Conservation (phyloP, 2,888 invertebrate species). For the Sericinus montela region DNA sequence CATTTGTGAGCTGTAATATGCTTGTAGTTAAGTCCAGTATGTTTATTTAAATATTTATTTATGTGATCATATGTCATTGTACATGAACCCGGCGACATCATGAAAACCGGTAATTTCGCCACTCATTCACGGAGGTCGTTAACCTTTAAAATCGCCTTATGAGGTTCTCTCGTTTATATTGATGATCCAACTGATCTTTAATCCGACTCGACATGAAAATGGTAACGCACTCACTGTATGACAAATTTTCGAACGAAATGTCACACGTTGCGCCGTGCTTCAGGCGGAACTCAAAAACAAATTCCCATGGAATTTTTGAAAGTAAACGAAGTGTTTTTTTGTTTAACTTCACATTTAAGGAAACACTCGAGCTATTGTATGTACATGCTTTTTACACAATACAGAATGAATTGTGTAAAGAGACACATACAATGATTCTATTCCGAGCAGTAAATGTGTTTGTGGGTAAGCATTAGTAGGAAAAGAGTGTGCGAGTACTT, state of each 20-base stretch:
- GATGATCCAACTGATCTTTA: no score
- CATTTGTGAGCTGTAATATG: no score
- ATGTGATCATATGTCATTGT: no score
- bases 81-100: no score
- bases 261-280: not conserved
- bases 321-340: not conserved
- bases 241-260: not conserved
- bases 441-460: not conserved
- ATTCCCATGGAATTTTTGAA: not conserved
- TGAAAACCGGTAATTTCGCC: no score
- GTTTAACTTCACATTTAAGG: not conserved
- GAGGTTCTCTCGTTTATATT: not conserved
- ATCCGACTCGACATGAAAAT: no score
- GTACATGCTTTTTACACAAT: not conserved
- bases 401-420: not conserved
- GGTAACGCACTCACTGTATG: not conserved
- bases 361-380: not conserved
- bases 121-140: no score
- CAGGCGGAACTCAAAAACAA: not conserved
- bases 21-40: no score
- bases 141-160: no score
- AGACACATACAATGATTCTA: not conserved
- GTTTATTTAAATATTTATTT: no score
- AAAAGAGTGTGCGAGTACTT: conserved; percentile 1
- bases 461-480: not conserved